A percentile compares a stretch with the other conserved stretches of the same genome.
Evolutionary conservation across 2,888 invertebrate species (phyloP).

Genomic region (Plagodis pulveraria): DNA sequence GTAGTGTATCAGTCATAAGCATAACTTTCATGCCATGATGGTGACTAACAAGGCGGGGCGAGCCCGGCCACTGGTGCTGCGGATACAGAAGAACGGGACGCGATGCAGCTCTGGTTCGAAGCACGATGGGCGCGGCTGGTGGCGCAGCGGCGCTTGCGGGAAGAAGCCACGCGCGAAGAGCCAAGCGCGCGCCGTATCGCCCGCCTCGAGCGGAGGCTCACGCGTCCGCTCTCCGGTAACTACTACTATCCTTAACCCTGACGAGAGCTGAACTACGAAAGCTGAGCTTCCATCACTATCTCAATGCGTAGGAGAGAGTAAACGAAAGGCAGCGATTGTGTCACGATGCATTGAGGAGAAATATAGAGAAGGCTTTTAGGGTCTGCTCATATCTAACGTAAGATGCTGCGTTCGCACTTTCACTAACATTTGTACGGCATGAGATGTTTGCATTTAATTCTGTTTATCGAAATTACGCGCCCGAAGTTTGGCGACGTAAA

Average conservation of each 20-base stretch:
- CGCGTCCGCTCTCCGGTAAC: constrained; percentile 67
- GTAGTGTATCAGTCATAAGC: background rate
- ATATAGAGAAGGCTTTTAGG: no score
- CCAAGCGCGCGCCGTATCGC: constrained; percentile 54
- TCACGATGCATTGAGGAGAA: no score
- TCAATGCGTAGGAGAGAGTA: no score
- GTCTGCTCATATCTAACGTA: no score
- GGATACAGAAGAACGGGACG: constrained; percentile 70
- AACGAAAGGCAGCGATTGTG: no score
- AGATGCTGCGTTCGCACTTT: no score
- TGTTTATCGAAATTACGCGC: no score
- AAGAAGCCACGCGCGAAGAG: constrained; percentile 47
- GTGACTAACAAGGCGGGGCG: constrained; percentile 19
- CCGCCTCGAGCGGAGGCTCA: constrained; percentile 58
- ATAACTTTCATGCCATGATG: constrained; percentile 20
- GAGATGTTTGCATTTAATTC: no score
- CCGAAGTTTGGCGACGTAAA: no score
- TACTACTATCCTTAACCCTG: background rate
- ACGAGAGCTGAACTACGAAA: no score
- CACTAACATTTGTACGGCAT: no score
- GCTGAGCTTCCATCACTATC: no score
- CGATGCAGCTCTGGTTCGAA: constrained; percentile 79
- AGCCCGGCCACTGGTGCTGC: constrained; percentile 5
- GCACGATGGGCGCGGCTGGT: constrained; percentile 74
- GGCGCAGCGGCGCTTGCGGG: constrained; percentile 64